Percentiles rank a stretch among this genome's conserved stretches.
Evolutionary conservation across 2,113 vertebrate species (phyloP).

Genomic region (Periophthalmodon schlosseri): DNA sequence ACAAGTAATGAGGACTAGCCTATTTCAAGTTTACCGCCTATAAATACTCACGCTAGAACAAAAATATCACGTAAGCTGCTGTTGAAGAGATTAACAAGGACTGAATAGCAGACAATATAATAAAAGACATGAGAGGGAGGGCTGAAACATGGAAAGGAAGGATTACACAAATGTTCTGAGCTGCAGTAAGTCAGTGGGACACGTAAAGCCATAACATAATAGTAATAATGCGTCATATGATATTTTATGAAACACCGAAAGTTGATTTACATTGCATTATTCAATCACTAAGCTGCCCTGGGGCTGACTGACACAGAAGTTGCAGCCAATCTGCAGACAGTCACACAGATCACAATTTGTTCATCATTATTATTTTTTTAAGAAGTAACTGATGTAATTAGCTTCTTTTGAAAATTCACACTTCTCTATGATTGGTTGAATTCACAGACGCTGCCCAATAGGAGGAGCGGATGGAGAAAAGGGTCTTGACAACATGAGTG

Average conservation of each 20-base stretch:
- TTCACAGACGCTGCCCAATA: too few relatives aligned
- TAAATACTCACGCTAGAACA: conserved; percentile 47
- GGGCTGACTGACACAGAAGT: too few relatives aligned
- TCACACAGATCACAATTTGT: too few relatives aligned
- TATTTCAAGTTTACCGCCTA: conserved; percentile 40
- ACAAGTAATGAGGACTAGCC: conserved; percentile 12
- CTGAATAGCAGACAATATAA: conserved; percentile 38
- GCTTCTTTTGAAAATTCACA: too few relatives aligned
- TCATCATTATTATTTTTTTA: too few relatives aligned
- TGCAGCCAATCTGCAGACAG: too few relatives aligned
- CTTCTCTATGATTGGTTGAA: too few relatives aligned
- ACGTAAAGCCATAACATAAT: not conserved
- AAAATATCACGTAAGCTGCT: conserved; percentile 45
- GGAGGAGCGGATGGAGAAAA: too few relatives aligned
- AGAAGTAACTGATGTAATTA: too few relatives aligned
- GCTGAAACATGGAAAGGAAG: conserved; percentile 39
- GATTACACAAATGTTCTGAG: conserved; percentile 52
- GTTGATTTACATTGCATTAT: not conserved
- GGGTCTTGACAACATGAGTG: too few relatives aligned
- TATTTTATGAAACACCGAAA: not conserved
- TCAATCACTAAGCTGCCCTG: not conserved
- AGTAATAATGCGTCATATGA: not conserved
- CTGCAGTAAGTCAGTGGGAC: conserved; percentile 57
- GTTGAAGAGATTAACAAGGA: conserved; percentile 53
- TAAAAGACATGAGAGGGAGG: conserved; percentile 47